Base-by-base conservation (phyloP, 2,888 invertebrate genomes). In the Tanaodytes sp. region DNA sequence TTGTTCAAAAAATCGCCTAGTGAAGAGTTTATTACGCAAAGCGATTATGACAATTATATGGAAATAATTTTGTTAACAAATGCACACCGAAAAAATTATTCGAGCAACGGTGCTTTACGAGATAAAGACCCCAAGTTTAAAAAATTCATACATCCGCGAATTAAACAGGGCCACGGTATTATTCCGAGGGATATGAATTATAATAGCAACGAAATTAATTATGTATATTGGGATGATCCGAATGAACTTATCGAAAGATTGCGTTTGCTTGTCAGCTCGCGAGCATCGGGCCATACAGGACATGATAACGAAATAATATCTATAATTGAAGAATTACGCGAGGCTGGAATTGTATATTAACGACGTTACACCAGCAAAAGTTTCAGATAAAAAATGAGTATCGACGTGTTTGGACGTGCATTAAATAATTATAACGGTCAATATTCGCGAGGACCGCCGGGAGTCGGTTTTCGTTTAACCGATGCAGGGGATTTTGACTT, bases 141-240 rank as follows among this genome's bases (percentile, higher is more conserved):
- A 16, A 48, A 40, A 9, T 39, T 40, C 27, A 55, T 59, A 18
- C 23, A 20, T 20, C 27, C 31, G 15, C 14, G 15, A 23, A 33
- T 54, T 16, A 54, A 27, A n/a, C 30, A 36, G 19, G n/a, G n/a
- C n/a, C n/a, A n/a, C n/a, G n/a, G n/a, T n/a, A n/a, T n/a, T n/a
- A n/a, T n/a, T n/a, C n/a, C n/a, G n/a, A n/a, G n/a, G n/a, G n/a
- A n/a, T n/a, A n/a, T n/a, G n/a, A 5, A 23, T 23, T 23, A 51
- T 9, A 27, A 14, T 14, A 42, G 31, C 46, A 42, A 42, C 15
- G 12, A 45, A 31, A 48, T 48, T 31, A 11, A 48, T 33, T 31
- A 59, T 52, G 23, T 69, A 33, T 55, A 70, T 39, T 72, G 51
- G 57, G 51, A 66, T 23, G 43, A 69, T 69, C 54, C 54, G 0